These are phyloP conservation scores for Ochotona princeps DNA, from an alignment of 2,113 vertebrate genomes.

Conservation along the genomic window DNA sequence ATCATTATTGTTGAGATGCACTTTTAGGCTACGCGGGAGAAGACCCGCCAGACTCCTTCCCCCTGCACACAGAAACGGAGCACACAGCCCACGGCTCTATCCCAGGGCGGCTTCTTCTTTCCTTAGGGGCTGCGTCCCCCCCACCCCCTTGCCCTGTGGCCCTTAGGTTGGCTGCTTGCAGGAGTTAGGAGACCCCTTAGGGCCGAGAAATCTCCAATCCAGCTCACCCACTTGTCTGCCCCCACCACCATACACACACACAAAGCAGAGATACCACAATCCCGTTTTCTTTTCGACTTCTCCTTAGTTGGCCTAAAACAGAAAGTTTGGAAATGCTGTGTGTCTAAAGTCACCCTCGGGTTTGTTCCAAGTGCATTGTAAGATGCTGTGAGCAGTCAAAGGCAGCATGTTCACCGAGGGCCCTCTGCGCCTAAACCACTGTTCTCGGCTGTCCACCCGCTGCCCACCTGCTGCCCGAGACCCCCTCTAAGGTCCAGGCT, in stretches of 20 bases:
- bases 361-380: background rate
- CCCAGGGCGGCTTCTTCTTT: too few species aligned
- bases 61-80: constrained; percentile 89
- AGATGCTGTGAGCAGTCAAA: constrained; percentile 10
- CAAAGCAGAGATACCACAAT: background rate
- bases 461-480: background rate
- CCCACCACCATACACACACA: too few species aligned
- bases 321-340: background rate
- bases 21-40: constrained; percentile 84
- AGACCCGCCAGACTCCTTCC: constrained; percentile 83
- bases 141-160: background rate
- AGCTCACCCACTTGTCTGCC: background rate
- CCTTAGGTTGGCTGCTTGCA: constrained; percentile 19
- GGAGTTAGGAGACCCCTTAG: constrained; percentile 23
- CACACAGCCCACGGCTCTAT: constrained; percentile 43
- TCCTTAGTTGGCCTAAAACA: background rate
- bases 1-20: constrained; percentile 90
- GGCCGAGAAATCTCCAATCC: background rate
- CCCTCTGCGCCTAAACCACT: background rate
- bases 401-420: background rate
- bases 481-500: constrained; percentile 31
- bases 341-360: constrained; percentile 50
- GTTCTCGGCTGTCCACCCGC: constrained; percentile 12
- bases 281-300: background rate
- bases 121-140: too few species aligned